Evolutionary conservation across 2,113 vertebrate species (phyloP).

Genomic region (Eubucco bourcierii): DNA sequence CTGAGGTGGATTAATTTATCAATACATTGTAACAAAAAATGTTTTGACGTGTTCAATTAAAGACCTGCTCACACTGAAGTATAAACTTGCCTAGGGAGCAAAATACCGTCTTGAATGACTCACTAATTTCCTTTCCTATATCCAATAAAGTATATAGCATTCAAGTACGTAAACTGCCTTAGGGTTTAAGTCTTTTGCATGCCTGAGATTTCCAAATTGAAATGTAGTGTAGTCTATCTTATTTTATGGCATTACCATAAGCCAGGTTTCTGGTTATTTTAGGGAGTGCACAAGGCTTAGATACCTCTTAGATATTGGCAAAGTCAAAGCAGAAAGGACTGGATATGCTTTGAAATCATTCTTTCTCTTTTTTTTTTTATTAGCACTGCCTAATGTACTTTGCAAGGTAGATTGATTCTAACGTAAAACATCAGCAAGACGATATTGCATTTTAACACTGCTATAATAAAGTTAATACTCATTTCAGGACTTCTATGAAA

Average conservation of each 20-base stretch:
- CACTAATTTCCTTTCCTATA: not conserved
- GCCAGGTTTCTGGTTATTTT: not conserved
- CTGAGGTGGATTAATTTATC: not conserved
- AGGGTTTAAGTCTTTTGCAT: not conserved
- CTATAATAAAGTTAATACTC: not conserved
- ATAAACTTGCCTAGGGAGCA: not conserved
- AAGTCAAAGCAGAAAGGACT: not conserved
- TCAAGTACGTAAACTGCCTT: conserved; percentile 7
- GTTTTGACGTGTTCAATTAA: not conserved
- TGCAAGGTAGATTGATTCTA: not conserved
- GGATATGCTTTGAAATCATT: not conserved
- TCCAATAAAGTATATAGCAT: not conserved
- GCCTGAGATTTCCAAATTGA: conserved; percentile 1
- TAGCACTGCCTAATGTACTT: not conserved
- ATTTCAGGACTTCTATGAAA: not conserved
- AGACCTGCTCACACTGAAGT: not conserved
- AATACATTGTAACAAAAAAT: not conserved
- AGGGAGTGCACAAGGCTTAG: not conserved
- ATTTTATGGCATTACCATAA: not conserved
- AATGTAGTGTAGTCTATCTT: not conserved
- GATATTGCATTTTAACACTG: not conserved
- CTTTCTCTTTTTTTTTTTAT: not conserved
- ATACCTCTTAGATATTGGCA: not conserved
- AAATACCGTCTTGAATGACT: not conserved
- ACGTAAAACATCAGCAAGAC: not conserved